Percentiles rank a stretch among this genome's conserved stretches.
Evolutionary conservation across 2,113 vertebrate genomes (phyloP).

Genomic region (Lycaon pictus): DNA sequence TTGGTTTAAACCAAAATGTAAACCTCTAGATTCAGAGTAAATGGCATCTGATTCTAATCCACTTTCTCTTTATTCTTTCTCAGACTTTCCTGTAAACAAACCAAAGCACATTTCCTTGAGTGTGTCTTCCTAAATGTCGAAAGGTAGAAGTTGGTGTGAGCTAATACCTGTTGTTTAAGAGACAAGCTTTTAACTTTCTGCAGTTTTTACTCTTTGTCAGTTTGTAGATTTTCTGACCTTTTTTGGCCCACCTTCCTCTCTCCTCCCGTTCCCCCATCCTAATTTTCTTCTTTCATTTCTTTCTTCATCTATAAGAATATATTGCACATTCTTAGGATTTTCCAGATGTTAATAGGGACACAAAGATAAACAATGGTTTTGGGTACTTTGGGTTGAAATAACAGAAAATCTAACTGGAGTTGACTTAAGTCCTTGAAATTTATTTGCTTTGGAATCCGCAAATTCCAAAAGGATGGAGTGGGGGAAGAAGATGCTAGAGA

Average conservation of each 20-base stretch:
- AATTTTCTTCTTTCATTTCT: neutral
- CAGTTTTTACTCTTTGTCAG: neutral
- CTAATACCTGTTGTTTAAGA: neutral
- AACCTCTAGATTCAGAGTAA: neutral
- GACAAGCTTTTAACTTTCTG: neutral
- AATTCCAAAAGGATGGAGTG: neutral
- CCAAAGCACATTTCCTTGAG: neutral
- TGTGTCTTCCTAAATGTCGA: neutral
- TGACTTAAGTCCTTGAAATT: neutral
- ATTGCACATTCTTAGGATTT: neutral
- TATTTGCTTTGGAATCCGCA: neutral
- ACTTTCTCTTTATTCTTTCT: conserved; percentile 26
- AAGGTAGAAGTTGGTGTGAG: neutral
- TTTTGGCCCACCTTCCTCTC: neutral
- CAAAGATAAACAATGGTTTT: neutral
- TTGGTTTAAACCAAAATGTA: neutral
- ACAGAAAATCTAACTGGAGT: neutral
- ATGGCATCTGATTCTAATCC: neutral
- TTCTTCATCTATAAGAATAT: neutral
- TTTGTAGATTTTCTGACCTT: neutral
- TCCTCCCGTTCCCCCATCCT: neutral
- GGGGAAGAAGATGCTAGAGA: neutral
- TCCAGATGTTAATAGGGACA: neutral
- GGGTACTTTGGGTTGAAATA: neutral
- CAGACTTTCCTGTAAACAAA: neutral